Percentiles rank a stretch among this genome's conserved stretches.
Conservation (phyloP, 1,140 invertebrate species). For the Orchesella cincta region DNA sequence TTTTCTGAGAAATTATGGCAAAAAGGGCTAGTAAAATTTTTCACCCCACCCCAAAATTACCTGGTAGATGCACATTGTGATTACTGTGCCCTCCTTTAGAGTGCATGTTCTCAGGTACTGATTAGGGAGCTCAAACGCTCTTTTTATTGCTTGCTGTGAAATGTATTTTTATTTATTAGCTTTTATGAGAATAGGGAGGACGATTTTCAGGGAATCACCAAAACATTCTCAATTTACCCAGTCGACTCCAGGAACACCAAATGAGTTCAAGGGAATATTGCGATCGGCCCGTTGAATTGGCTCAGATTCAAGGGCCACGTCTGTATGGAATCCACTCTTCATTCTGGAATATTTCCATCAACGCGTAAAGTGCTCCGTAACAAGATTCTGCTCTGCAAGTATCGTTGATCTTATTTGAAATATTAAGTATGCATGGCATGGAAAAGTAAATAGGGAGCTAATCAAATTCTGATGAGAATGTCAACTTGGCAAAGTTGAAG, state of each 20-base stretch:
- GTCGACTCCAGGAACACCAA: neutral
- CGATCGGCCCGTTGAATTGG: conserved; percentile 5
- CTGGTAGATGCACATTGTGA: conserved; percentile 12
- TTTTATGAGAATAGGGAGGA: neutral
- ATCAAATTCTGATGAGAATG: no score
- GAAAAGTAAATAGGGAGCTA: no score
- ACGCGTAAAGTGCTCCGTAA: no score
- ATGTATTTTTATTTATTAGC: conserved; percentile 10
- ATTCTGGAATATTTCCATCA: neutral
- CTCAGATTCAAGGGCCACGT: neutral
- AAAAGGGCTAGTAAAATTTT: neutral
- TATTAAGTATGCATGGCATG: no score
- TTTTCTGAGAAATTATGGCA: neutral
- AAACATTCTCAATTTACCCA: neutral
- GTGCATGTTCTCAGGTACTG: conserved; percentile 28
- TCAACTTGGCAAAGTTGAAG: no score
- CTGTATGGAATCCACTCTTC: conserved; percentile 9
- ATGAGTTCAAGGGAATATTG: conserved; percentile 6
- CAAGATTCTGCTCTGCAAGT: no score
- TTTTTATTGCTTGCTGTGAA: conserved; percentile 39
- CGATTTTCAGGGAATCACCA: neutral
- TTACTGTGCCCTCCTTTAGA: neutral
- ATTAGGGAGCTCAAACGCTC: conserved; percentile 34
- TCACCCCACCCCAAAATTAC: neutral
- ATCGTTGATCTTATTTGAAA: no score